phyloP scores from a whole-genome alignment of 2,888 invertebrate species.

The Rhynchonema sp. region DNA sequence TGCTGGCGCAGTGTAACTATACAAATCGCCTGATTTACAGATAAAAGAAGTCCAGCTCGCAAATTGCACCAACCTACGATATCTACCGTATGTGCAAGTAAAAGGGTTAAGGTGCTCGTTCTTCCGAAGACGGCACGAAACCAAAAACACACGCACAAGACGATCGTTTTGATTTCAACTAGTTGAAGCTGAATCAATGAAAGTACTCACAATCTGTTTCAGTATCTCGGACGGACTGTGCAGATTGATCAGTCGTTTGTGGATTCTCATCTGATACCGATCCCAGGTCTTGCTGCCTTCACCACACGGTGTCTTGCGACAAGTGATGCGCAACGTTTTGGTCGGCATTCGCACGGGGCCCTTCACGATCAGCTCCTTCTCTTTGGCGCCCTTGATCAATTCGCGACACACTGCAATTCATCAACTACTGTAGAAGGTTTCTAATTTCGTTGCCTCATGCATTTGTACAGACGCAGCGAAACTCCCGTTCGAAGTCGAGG shows the following conservation, averaged over 20 bases:
- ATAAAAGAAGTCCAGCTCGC: too few species aligned
- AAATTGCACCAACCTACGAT: too few species aligned
- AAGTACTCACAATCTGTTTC: conserved; percentile 55
- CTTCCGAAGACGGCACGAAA: not conserved
- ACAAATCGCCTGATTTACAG: too few species aligned
- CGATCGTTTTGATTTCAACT: too few species aligned
- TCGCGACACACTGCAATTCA: conserved; percentile 74
- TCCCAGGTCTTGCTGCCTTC: conserved; percentile 99
- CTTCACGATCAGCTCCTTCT: conserved; percentile 84
- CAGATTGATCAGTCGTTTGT: conserved; percentile 93
- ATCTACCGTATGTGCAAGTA: too few species aligned
- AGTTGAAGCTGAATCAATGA: conserved; percentile 10
- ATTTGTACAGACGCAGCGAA: too few species aligned
- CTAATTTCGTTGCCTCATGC: too few species aligned
- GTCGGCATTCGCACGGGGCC: conserved; percentile 99
- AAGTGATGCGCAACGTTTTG: conserved; percentile 87
- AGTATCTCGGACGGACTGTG: conserved; percentile 96
- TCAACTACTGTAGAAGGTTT: too few species aligned
- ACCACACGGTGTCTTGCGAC: conserved; percentile 97
- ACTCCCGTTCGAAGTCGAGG: too few species aligned
- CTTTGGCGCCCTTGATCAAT: conserved; percentile 84
- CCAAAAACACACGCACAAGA: not conserved
- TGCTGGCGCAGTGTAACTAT: too few species aligned
- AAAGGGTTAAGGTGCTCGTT: too few species aligned
- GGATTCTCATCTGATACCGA: conserved; percentile 82